Conservation (phyloP, 2,113 vertebrate genomes). For the Candoia aspera region DNA sequence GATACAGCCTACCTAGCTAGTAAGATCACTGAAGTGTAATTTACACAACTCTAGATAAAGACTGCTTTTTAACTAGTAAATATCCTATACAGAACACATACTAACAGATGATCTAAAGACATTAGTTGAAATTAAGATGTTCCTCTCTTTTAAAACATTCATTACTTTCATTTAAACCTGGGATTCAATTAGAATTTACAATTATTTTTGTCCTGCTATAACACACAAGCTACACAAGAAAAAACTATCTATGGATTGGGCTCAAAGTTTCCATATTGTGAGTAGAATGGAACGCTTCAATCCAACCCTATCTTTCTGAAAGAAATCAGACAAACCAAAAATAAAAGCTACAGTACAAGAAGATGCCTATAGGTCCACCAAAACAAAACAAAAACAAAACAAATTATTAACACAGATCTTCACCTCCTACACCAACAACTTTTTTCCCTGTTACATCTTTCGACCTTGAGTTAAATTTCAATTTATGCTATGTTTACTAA, state of each 20-base stretch:
- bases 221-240: slow-evolving; percentile 48
- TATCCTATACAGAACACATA: slow-evolving; percentile 17
- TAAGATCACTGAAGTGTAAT: slow-evolving; percentile 36
- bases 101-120: slow-evolving; percentile 34
- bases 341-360: slow-evolving; percentile 31
- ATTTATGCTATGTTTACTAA: slow-evolving; percentile 27
- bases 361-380: slow-evolving; percentile 18
- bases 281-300: neutral
- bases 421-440: slow-evolving; percentile 32
- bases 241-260: slow-evolving; percentile 1
- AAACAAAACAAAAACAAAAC: neutral
- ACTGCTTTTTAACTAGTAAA: slow-evolving; percentile 43
- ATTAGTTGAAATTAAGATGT: slow-evolving; percentile 44
- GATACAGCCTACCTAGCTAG: slow-evolving; percentile 52
- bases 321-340: slow-evolving; percentile 38
- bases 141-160: slow-evolving; percentile 24
- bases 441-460: neutral
- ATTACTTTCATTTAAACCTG: neutral
- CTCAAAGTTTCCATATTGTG: neutral
- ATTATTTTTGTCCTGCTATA: slow-evolving; percentile 38
- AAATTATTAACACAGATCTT: slow-evolving; percentile 8
- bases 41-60: slow-evolving; percentile 37
- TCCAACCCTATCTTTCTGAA: slow-evolving; percentile 44
- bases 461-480: slow-evolving; percentile 21
- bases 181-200: slow-evolving; percentile 25